Percentiles rank a stretch among this genome's conserved stretches.
phyloP scores from a whole-genome alignment of 2,888 invertebrate species.

The Steinernema hermaphroditum region DNA sequence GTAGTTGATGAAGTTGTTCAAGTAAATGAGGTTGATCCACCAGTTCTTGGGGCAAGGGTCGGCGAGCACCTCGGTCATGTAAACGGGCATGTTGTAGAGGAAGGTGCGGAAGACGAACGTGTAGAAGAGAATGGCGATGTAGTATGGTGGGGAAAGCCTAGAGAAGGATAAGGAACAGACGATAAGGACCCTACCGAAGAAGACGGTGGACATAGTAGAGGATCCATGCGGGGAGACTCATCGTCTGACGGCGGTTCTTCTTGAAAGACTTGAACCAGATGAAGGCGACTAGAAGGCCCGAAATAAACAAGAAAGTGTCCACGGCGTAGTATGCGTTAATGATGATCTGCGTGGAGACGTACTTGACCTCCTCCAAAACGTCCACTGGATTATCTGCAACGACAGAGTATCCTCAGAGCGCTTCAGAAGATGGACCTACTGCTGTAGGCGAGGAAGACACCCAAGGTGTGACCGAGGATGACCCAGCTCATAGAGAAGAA shows the following conservation, averaged over 20 bases:
- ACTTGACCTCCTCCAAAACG: slow-evolving; percentile 38
- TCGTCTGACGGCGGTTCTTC: slow-evolving; percentile 29
- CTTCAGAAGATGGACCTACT: slow-evolving; percentile 20
- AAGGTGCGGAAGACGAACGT: slow-evolving; percentile 28
- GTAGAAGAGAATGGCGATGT: slow-evolving; percentile 30
- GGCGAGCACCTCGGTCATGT: slow-evolving; percentile 14
- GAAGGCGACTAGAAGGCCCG: slow-evolving; percentile 46
- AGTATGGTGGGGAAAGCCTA: slow-evolving; percentile 32
- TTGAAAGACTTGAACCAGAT: slow-evolving; percentile 42
- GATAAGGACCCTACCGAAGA: slow-evolving; percentile 29
- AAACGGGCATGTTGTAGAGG: slow-evolving; percentile 28
- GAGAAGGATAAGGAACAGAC: background rate
- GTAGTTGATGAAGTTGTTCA: slow-evolving; percentile 31
- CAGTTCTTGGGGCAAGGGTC: slow-evolving; percentile 27
- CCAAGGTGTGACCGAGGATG: slow-evolving; percentile 9
- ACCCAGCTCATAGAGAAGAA: slow-evolving; percentile 57
- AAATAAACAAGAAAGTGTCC: slow-evolving; percentile 54
- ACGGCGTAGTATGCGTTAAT: slow-evolving; percentile 50
- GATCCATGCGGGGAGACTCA: slow-evolving; percentile 35
- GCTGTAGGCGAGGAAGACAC: slow-evolving; percentile 19
- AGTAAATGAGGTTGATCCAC: slow-evolving; percentile 34
- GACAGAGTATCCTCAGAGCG: slow-evolving; percentile 32
- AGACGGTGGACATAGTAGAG: slow-evolving; percentile 42
- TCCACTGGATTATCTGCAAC: slow-evolving; percentile 41
- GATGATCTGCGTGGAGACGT: slow-evolving; percentile 43